Percentiles rank a stretch among this genome's conserved stretches.
Conservation (phyloP, 2,797 vertebrate species). For the Mastacembelus armatus region DNA sequence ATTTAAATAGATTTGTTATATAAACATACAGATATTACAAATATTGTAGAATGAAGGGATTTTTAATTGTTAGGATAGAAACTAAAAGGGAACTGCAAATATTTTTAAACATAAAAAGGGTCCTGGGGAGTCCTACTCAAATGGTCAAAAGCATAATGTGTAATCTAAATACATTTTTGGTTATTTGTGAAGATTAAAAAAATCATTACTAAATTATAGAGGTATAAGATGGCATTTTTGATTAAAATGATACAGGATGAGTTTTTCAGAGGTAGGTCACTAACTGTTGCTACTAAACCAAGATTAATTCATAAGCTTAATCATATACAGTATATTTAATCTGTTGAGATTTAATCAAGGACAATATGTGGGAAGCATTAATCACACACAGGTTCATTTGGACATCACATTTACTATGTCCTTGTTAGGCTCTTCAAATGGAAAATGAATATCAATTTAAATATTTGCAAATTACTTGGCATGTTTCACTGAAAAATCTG, state of each 20-base stretch:
- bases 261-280: not conserved
- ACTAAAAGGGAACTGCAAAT: too few species aligned
- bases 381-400: not conserved
- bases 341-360: not conserved
- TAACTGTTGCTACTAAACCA: not conserved
- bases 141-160: too few species aligned
- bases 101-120: too few species aligned
- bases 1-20: not conserved
- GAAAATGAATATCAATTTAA: slow-evolving; percentile 5
- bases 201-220: not conserved
- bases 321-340: not conserved
- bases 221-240: not conserved
- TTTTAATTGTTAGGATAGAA: too few species aligned
- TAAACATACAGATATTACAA: too few species aligned
- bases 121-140: too few species aligned
- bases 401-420: not conserved
- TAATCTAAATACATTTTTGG: not conserved
- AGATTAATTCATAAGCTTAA: not conserved
- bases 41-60: too few species aligned
- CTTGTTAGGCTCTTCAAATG: not conserved
- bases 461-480: not conserved
- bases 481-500: not conserved
- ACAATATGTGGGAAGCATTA: not conserved
- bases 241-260: not conserved
- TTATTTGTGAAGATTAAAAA: not conserved